Evolutionary conservation across 2,113 vertebrate species (phyloP).

Genomic region (Indri indri): DNA sequence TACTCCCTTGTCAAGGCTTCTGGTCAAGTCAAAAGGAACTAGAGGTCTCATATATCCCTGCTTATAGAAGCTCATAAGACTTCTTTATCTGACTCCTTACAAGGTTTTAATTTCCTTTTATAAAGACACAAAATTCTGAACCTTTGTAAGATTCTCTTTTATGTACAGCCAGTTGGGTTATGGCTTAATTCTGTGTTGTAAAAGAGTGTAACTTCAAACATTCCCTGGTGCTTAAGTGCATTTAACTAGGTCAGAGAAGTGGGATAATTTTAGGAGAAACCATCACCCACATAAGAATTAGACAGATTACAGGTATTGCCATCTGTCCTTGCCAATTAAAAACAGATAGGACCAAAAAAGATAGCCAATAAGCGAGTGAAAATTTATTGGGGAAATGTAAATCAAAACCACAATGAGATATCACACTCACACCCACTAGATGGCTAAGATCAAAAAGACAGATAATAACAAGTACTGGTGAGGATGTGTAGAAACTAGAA

Average conservation of each 20-base stretch:
- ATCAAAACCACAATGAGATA: neutral
- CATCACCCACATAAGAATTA: neutral
- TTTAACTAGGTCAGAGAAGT: neutral
- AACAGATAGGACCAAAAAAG: neutral
- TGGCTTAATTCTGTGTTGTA: neutral
- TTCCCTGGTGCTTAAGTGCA: neutral
- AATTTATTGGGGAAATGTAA: neutral
- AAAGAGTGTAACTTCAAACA: conserved; percentile 10
- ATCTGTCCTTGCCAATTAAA: neutral
- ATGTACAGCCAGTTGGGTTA: neutral
- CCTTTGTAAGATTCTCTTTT: neutral
- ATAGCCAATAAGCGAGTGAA: neutral
- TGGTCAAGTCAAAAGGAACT: neutral
- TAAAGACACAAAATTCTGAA: conserved; percentile 20
- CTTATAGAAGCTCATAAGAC: neutral
- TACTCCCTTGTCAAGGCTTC: neutral
- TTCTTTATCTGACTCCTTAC: neutral
- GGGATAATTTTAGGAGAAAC: neutral
- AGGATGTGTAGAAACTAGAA: neutral
- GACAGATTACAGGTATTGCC: neutral
- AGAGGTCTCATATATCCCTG: neutral
- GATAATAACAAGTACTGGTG: neutral
- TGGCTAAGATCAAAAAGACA: neutral
- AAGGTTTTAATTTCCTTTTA: neutral
- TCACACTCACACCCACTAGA: neutral